phyloP scores from a whole-genome alignment of 2,797 vertebrate species.

The Chloroceryle inda region DNA sequence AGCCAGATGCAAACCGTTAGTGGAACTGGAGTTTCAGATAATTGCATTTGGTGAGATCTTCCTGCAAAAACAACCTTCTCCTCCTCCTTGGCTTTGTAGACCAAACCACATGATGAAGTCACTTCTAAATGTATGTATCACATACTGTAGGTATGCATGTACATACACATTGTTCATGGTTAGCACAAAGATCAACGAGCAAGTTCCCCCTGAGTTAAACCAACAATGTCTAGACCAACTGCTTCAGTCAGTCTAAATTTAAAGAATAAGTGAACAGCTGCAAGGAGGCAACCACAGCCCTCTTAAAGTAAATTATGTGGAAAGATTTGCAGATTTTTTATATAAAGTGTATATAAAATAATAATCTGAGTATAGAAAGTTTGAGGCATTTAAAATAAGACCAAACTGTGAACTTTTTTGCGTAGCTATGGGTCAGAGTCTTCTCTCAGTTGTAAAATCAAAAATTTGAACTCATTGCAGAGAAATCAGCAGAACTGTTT shows the following conservation, averaged over 20 bases:
- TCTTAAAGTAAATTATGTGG: constrained; percentile 20
- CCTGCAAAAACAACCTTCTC: background rate
- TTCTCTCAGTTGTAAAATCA: background rate
- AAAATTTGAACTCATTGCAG: background rate
- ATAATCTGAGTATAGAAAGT: background rate
- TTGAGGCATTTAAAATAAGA: background rate
- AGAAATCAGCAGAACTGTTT: background rate
- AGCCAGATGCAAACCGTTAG: constrained; percentile 35
- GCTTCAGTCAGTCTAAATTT: constrained; percentile 29
- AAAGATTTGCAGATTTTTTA: constrained; percentile 1
- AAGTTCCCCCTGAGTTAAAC: constrained; percentile 48
- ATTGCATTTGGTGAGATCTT: background rate
- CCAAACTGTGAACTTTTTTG: background rate
- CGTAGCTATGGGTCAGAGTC: background rate
- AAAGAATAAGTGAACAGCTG: constrained; percentile 62
- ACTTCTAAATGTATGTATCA: background rate
- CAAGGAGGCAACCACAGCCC: constrained; percentile 34
- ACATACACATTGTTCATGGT: background rate
- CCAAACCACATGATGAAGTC: background rate
- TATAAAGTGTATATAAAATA: background rate
- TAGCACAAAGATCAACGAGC: constrained; percentile 31
- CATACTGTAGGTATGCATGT: background rate
- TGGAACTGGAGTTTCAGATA: background rate
- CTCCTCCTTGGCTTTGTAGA: background rate
- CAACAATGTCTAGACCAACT: constrained; percentile 38